phyloP scores from a whole-genome alignment of 1,140 invertebrate species.

The Trachymyrmex cornetzi region DNA sequence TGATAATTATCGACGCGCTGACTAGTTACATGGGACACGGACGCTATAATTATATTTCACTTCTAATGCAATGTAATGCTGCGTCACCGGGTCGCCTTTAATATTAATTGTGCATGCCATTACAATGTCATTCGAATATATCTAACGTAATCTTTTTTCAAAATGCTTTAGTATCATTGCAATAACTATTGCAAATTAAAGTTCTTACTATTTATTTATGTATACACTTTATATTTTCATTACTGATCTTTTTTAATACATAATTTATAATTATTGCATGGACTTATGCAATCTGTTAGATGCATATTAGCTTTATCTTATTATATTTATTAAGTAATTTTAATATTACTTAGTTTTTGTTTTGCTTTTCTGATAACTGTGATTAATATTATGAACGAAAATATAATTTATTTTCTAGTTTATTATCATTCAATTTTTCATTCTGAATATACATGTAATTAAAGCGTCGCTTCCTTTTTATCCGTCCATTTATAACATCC shows the following conservation, averaged over 20 bases:
- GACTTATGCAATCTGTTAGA: neutral
- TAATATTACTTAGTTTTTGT: neutral
- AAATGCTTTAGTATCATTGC: neutral
- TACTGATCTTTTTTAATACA: neutral
- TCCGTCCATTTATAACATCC: slow-evolving; percentile 30
- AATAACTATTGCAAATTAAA: neutral
- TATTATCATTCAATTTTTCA: slow-evolving; percentile 15
- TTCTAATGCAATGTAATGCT: slow-evolving; percentile 25
- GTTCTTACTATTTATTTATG: neutral
- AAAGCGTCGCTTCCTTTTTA: slow-evolving; percentile 25
- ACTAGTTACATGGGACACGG: slow-evolving; percentile 1
- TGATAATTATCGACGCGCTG: slow-evolving; percentile 30
- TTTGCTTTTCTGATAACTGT: neutral
- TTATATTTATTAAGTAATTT: neutral
- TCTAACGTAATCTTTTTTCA: neutral
- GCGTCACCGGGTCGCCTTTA: slow-evolving; percentile 2
- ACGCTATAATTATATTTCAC: slow-evolving; percentile 20
- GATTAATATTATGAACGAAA: neutral
- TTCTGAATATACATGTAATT: neutral
- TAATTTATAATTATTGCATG: neutral
- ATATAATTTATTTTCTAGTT: neutral
- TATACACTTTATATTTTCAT: neutral
- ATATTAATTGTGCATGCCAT: slow-evolving; percentile 32
- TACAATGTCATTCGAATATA: slow-evolving; percentile 16
- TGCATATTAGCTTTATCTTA: neutral